Conservation (phyloP, 37 sponge, comb jelly and placozoan species). For the Agelas oroides region DNA sequence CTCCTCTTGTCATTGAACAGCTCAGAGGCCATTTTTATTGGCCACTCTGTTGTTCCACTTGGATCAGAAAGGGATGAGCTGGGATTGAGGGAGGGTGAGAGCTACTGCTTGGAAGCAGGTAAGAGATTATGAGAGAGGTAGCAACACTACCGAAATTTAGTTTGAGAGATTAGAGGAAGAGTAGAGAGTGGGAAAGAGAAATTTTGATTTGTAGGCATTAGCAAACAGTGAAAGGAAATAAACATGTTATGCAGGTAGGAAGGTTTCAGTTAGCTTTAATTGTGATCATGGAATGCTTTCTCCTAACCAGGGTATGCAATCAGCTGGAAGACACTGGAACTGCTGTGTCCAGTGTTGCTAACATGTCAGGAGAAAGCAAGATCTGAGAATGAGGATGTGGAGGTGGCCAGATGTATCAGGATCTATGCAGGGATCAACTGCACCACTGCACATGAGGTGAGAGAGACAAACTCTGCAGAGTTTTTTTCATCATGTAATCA, state of each 20-base stretch:
- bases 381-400: conserved; percentile 49
- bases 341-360: conserved; percentile 24
- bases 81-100: conserved; percentile 48
- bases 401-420: conserved; percentile 48
- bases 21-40: conserved; percentile 34
- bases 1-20: conserved; percentile 39
- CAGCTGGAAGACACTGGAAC: conserved; percentile 33
- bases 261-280: too few species aligned
- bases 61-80: conserved; percentile 41
- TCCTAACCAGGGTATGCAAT: conserved; percentile 26
- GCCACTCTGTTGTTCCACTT: conserved; percentile 12
- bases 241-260: too few species aligned
- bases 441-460: conserved; percentile 41
- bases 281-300: too few species aligned
- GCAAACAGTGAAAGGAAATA: too few species aligned
- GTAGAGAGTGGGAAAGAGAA: too few species aligned
- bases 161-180: too few species aligned
- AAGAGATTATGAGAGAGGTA: too few species aligned
- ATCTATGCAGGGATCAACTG: conserved; percentile 38
- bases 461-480: not conserved
- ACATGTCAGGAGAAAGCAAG: conserved; percentile 33
- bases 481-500: not conserved
- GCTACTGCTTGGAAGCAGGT: conserved; percentile 31
- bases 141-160: too few species aligned
- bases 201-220: too few species aligned